Evolutionary conservation across 2,888 invertebrate species (phyloP), one percentile per base, ranked within the genome.

Genomic region (Drosophila neotestacea): DNA sequence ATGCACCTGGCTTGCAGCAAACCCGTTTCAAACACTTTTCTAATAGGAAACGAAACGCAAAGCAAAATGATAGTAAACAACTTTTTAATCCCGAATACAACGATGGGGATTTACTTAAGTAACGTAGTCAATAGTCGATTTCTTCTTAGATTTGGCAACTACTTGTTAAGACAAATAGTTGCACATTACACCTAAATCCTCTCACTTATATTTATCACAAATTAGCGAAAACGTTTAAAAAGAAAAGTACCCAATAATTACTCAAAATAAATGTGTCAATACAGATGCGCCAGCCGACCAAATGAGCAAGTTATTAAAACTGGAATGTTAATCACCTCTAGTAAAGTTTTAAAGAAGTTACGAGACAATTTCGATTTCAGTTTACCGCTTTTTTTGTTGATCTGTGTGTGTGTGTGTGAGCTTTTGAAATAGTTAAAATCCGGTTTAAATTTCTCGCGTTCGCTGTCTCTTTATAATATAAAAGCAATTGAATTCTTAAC

Each of bases 401-500:
- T 34, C 27, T 27, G 7, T 22, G 9, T 34, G 32, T 27, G 7
- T 22, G 9, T 30, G 11, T 30, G 9, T 34, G 32, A 48, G 42
- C 47, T 55, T 54, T 59, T n/a, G 11, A 42, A 13, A 52, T 41
- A 34, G 36, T 60, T 63, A 2, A n/a, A 58, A 70, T 64, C 64
- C 60, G 22, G 52, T 70, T 70, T 42, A 4, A 28, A 55, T 42
- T 73, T 58, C 22, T 46, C 60, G 30, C 16, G 16, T 55, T 55
- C 22, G 10, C 32, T 42, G 6, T 52, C 34, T 51, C 32, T 38
- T 47, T 22, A 22, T 22, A 22, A 22, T 50, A 30, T 28, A 4
- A 5, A 27, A 9, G 3, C 48, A 47, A 50, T 39, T 62, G 27
- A 42, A 16, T 70, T 60, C 44, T 62, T 32, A 34, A 70, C 55